Evolutionary conservation across 2,113 vertebrate genomes (phyloP), one percentile per base, ranked within the genome.

Genomic region (Microcebus tavaratra): DNA sequence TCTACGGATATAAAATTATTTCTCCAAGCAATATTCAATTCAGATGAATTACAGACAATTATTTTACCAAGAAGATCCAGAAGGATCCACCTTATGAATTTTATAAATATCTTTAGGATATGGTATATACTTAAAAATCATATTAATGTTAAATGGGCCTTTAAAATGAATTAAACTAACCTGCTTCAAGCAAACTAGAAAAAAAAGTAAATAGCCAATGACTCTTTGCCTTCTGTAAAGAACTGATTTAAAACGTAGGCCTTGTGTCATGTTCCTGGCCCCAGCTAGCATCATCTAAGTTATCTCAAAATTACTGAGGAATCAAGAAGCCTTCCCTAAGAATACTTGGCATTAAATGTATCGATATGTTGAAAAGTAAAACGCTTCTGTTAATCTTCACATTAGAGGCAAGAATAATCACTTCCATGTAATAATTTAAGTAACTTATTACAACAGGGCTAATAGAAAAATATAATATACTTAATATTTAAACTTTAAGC

Each of bases 1-100:
- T 94, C 34, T 94, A 79, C 21, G 84, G 25, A 95, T 92, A 85
- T 90, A 9, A 90, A 97, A 91, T 86, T 78, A 92, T 76, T 95
- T 88, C 67, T 91, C 29, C 6, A 95, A 78, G 70, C n/a, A 88
- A 59, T 86, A 68, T 81, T 81, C 57, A 82, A 84, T 67, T 85
- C 90, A 89, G 39, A 92, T 65, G n/a, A 96, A 82, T 68, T 92
- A 80, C 17, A 80, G 12, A 65, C 8, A 93, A 73, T 20, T 81
- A 55, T 82, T 94, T 85, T 88, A 95, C 17, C 25, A 94, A 95
- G 57, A 91, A 55, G 42, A 79, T 63, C 67, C 79, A 2, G 17
- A 88, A 93, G 68, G 31, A 53, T 11, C 45, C 5, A 68, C 79
- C 8, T 96, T 91, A 96, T 2, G 88, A 95, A 95, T 42, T 93